A percentile compares a stretch with the other conserved stretches of the same genome.
Evolutionary conservation across 2,113 vertebrate genomes (phyloP).

Genomic region (Ochotona princeps): DNA sequence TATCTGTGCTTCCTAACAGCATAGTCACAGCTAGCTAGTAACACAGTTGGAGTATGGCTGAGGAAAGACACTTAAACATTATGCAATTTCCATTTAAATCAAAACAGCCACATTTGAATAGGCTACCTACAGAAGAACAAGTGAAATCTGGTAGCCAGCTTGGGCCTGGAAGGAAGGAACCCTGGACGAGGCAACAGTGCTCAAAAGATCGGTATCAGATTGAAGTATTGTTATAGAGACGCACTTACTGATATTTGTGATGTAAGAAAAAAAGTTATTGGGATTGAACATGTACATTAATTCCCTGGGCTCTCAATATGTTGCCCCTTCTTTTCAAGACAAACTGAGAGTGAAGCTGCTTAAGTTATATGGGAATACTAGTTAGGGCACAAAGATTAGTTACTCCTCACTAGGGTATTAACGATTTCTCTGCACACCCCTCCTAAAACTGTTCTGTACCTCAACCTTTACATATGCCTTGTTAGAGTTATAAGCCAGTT

Average conservation of each 20-base stretch:
- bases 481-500: too few relatives aligned
- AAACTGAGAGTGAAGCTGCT: neutral
- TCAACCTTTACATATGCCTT: too few relatives aligned
- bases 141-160: neutral
- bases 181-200: neutral
- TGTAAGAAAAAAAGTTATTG: neutral
- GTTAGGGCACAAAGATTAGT: too few relatives aligned
- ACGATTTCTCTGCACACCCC: too few relatives aligned
- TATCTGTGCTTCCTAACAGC: neutral
- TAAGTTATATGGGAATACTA: neutral
- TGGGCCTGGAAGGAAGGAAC: neutral
- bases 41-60: neutral
- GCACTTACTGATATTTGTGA: neutral
- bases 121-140: neutral
- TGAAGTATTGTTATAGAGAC: neutral
- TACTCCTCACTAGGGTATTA: too few relatives aligned
- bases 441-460: too few relatives aligned
- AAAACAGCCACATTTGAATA: neutral
- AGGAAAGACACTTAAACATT: neutral
- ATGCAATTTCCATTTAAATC: neutral
- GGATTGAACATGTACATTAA: neutral
- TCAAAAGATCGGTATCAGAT: neutral
- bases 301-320: neutral
- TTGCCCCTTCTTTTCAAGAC: neutral
- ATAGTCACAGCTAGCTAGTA: accelerated